Base-by-base conservation (phyloP, 2,888 invertebrate genomes). In the Anorthoa munda region DNA sequence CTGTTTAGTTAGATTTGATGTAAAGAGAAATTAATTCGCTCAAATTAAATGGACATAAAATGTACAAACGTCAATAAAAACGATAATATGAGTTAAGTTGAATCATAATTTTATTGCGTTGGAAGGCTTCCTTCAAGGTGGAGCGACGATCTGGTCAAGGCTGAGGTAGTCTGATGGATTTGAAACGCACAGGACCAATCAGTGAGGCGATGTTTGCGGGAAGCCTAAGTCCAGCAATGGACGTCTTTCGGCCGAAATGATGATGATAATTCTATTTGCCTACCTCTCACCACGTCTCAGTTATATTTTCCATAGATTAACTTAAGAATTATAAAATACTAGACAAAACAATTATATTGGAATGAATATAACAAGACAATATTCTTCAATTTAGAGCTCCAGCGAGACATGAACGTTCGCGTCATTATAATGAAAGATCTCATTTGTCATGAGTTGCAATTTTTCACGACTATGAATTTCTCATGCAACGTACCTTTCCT, bases 401-500 rank as follows among this genome's bases (percentile, higher is more conserved):
- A 51, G 39, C 46, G 51, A 45, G 58, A 56, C 65, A 17, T 26
- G 26, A 66, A 46, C 26, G 58, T 50, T 78, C 31, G 50, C 59
- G 59, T 60, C 45, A 66, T 66, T n/a, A 26, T 65, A 61, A 83
- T 67, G 31, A 80, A 75, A 84, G 12, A 75, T 65, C 66, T 84
- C 84, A 67, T 83, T 81, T 75, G 66, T 81, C 69, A 75, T 70
- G 81, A 84, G 60, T 81, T 75, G 81, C 81, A 81, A 75, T 50
- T 81, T 80, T 67, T 70, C 64, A n/a, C 17, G 63, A 67, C 58
- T 39, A 75, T 75, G 53, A 83, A 70, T 67, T 65, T 65, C 21
- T 75, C 60, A 56, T 65, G 15, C 26, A 60, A 61, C 18, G 13
- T 66, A 39, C 50, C 59, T 21, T 7, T 21, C n/a, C 2, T 59